These are phyloP conservation scores for Mormyrus iriodes DNA, from an alignment of 2,113 vertebrate genomes.

Conservation along the genomic window DNA sequence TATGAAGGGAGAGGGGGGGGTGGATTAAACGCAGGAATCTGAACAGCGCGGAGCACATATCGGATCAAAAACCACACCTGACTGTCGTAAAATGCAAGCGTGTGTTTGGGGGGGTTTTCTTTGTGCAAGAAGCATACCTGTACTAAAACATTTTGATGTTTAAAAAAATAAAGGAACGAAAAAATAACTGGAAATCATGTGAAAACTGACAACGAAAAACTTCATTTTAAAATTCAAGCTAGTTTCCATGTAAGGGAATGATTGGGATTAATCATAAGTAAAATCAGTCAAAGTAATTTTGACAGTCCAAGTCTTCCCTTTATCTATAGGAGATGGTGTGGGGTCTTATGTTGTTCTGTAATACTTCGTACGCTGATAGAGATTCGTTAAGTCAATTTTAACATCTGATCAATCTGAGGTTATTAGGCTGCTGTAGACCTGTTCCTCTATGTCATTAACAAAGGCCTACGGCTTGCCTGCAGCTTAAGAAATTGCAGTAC, in stretches of 20 bases:
- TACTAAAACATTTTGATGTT: not conserved
- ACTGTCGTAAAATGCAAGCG: not conserved
- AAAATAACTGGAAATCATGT: not conserved
- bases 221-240: not conserved
- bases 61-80: not conserved
- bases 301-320: not conserved
- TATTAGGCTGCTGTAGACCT: not conserved
- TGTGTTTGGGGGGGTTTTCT: not conserved
- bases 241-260: not conserved
- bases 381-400: not conserved
- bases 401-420: not conserved
- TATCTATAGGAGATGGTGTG: not conserved
- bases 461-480: not conserved
- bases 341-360: not conserved
- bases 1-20: not conserved
- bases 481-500: not conserved
- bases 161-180: not conserved
- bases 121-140: not conserved
- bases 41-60: not conserved
- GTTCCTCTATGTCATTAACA: not conserved
- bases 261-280: not conserved
- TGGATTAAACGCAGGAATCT: conserved; percentile 1
- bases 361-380: not conserved
- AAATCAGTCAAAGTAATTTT: not conserved
- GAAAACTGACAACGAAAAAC: not conserved